Evolutionary conservation across 1,140 invertebrate species (phyloP).

Genomic region (Dendroctonus ponderosae): DNA sequence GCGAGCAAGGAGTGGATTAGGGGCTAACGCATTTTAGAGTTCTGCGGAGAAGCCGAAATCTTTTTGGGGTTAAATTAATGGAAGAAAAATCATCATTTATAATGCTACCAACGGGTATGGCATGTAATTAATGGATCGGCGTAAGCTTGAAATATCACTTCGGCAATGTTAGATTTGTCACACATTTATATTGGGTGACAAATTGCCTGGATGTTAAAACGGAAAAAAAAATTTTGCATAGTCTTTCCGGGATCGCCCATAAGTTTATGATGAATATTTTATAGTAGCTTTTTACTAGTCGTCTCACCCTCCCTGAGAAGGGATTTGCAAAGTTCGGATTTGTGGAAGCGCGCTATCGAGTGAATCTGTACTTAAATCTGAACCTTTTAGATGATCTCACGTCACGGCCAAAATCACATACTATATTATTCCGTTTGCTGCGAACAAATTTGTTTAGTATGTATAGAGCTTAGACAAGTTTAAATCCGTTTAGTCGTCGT

Average conservation of each 20-base stretch:
- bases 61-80: slow-evolving; percentile 27
- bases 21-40: slow-evolving; percentile 17
- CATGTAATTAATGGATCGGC: slow-evolving; percentile 12
- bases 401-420: neutral
- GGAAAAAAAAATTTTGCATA: no score
- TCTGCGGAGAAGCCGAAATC: slow-evolving; percentile 7
- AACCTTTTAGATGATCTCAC: neutral
- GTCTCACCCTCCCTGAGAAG: neutral
- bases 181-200: slow-evolving; percentile 6
- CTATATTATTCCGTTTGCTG: slow-evolving; percentile 4
- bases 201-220: neutral
- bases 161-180: slow-evolving; percentile 5
- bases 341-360: neutral
- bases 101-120: slow-evolving; percentile 16
- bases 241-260: no score
- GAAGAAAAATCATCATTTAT: slow-evolving; percentile 29
- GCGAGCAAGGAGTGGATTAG: slow-evolving; percentile 27
- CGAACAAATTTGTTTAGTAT: neutral
- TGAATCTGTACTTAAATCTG: neutral
- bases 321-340: neutral
- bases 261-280: no score
- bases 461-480: neutral
- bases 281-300: neutral
- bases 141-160: slow-evolving; percentile 15
- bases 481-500: no score